Evolutionary conservation across 2,888 invertebrate genomes (phyloP), one percentile per base, ranked within the genome.

Genomic region (Apodemia zela): DNA sequence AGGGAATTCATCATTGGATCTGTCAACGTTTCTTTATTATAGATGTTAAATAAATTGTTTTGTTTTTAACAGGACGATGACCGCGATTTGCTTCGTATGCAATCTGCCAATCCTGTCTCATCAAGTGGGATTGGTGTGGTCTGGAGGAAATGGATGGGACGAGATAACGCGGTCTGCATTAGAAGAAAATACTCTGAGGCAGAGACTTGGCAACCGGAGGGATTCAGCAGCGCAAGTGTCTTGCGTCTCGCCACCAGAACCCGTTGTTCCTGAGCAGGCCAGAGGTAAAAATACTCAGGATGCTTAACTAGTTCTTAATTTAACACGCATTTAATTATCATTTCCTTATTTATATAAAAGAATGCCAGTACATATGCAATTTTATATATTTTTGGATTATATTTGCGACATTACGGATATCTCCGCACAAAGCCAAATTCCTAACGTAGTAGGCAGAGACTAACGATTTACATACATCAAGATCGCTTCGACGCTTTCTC

Each of bases 1-100:
- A n/a, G n/a, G n/a, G n/a, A n/a, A n/a, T 25, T 25, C 2, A 25
- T 25, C 25, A 25, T 25, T 25, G n/a, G 4, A 25, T 2, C 25
- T 25, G 25, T 25, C 4, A 25, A 25, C 7, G 7, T 0, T 8
- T 3, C 4, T 42, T 8, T 5, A 42, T 2, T 42, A 15, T 42
- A 13, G 38, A 38, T 10, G 5, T 63, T 51, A 18, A n/a, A n/a
- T n/a, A 61, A 8, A 21, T 38, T 29, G 68, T 74, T 82, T 75
- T 71, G 33, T 87, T 72, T 80, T 83, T 72, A 60, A 71, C 95
- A 97, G 97, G 95, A 97, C 96, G 84, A 97, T 97, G 97, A 96
- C 97, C 81, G 96, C 97, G 85, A 95, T 97, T 93, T 98, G 98
- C 93, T 98, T 98, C 93, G 97, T 98, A 77, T 98, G 98, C 96